Evolutionary conservation across 2,113 vertebrate genomes (phyloP).

Genomic region (Elachura formosa): DNA sequence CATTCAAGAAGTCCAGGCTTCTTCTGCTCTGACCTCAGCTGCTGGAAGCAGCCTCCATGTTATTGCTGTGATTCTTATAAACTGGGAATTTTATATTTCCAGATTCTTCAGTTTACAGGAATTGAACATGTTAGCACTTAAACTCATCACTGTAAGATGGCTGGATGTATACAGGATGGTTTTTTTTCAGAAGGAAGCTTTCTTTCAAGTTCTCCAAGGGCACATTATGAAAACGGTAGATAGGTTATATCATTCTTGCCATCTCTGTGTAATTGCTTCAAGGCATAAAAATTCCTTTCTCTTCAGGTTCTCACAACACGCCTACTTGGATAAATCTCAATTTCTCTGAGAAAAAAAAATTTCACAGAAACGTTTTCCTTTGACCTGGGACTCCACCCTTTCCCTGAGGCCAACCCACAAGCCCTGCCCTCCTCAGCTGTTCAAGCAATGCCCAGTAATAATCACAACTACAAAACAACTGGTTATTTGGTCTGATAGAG

Average conservation of each 20-base stretch:
- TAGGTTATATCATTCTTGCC: slow-evolving; percentile 28
- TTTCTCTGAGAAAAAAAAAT: slow-evolving; percentile 27
- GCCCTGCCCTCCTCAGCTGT: slow-evolving; percentile 16
- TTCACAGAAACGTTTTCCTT: slow-evolving; percentile 57
- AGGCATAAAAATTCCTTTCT: slow-evolving; percentile 59
- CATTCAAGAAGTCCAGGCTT: neutral
- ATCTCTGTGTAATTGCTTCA: slow-evolving; percentile 19
- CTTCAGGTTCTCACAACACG: slow-evolving; percentile 57
- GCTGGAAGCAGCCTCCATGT: neutral
- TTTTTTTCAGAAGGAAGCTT: neutral
- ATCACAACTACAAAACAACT: neutral
- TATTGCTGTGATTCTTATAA: neutral
- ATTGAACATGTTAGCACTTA: neutral
- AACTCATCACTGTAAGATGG: neutral
- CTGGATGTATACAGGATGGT: neutral
- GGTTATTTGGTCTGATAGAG: slow-evolving; percentile 39
- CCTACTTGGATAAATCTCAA: slow-evolving; percentile 57
- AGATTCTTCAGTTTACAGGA: neutral
- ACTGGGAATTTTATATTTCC: neutral
- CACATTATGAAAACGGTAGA: neutral
- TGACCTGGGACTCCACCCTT: slow-evolving; percentile 53
- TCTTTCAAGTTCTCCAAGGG: neutral
- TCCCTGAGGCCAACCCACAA: slow-evolving; percentile 45
- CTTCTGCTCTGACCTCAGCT: neutral
- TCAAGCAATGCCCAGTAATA: slow-evolving; percentile 6